Base-by-base conservation (phyloP, 2,888 invertebrate species). In the Cephus nigrinus region DNA sequence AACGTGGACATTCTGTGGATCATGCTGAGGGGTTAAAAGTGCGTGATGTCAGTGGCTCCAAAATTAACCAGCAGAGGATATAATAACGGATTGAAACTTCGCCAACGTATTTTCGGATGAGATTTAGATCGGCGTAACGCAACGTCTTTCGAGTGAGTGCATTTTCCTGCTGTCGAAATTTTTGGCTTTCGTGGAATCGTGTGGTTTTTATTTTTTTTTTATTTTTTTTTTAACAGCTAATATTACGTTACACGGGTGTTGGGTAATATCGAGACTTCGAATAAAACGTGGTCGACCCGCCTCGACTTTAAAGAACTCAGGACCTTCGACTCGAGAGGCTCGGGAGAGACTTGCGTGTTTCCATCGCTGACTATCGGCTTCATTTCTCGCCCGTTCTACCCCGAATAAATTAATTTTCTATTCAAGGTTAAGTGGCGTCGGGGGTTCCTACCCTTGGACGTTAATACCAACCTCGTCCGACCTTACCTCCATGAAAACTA, bases 71-170 rank as follows among this genome's bases (percentile, higher is more conserved):
- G 33, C 31, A 23, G 32, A 71, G 5, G 32, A 12, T 31, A 71
- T 71, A 71, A 33, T 32, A 71, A 71, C 71, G 71, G 12, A 1
- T 71, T 71, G 71, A 71, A 31, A 15, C 71, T 33, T 32, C 71
- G 71, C 71, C 71, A 71, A 79, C 78, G 78, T 81, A 81, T 81
- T 81, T 78, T 80, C 76, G 76, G 74, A 55, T 76, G 36, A 35
- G 68, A 73, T 79, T 72, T 69, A 68, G 76, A 76, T 78, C 76
- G 73, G 68, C 73, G 77, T 73, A 79, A 55, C 55, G 55, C 55
- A 55, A 12, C 71, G 31, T 71, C 71, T 31, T 32, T 71, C 71
- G 32, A 71, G 71, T 71, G 71, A 71, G 71, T 71, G 31, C 31
- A 71, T 71, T 71, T 32, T 33, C 31, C 9, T 3, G 55, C 55